Base-by-base conservation (phyloP, 1,140 invertebrate genomes). In the Lordiphosa stackelbergi region DNA sequence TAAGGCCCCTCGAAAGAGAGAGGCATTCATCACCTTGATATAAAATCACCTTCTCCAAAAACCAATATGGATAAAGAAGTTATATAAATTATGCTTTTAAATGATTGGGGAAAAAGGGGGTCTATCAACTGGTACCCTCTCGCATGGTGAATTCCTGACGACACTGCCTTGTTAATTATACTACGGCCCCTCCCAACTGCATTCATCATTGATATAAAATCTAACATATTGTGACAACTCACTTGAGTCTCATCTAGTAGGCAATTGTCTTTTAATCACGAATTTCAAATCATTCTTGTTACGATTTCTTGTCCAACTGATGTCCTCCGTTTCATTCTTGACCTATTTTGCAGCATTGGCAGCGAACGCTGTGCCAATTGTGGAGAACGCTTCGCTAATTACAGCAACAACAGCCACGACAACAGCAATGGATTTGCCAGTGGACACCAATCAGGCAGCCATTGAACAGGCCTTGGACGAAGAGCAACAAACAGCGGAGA, bases 291-390 rank as follows among this genome's bases (percentile, higher is more conserved):
- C 31, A 34, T 13, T 59, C 0, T 59, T n/a, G 22, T 41, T 34
- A 66, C 31, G 16, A 16, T 11, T 19, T 12, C 7, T 31, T 31
- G 28, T 31, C 19, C 19, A 12, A 57, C 40, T 63, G 28, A 79
- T 79, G 58, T 11, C 36, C 16, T 55, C n/a, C 16, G 16, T 45
- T 58, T 58, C 57, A 13, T 83, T 81, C 51, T 59, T 81, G 42
- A 64, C 58, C 38, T 81, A 81, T 55, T 81, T 81, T 57, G 66
- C 68, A 83, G 75, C 77, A 8, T 56, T 79, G 46, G 55, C 66
- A 48, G 61, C 66, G 22, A 66, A 47, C 59, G 71, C 52, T 5
- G 11, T 63, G 12, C 37, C 52, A 5, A 45, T 81, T 24, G 56
- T 45, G 11, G 68, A 75, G 42, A 81, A 72, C 51, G 49, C 42